Base-by-base conservation (phyloP, 64 coral and sea anemone genomes). In the Pocillopora damicornis region DNA sequence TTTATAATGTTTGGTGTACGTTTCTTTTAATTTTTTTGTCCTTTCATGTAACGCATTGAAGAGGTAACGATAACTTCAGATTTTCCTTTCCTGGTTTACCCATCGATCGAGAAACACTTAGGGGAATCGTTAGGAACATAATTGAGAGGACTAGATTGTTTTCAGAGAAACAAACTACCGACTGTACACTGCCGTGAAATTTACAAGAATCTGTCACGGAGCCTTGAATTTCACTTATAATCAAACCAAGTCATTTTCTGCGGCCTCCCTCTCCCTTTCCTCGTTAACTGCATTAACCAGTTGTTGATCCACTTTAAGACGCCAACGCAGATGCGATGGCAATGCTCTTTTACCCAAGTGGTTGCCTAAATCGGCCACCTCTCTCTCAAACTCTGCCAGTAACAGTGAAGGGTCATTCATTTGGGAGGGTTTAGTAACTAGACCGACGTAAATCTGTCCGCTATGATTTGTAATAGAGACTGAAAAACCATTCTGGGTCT, bases 281-380 rank as follows among this genome's bases (percentile, higher is more conserved):
- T 60, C 75, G 12, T 13, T 25, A 79, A 77, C 60, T 67, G 78
- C 87, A 26, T 79, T 88, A 2, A 59, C 60, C 42, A 51, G 42
- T 35, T 12, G 62, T 79, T 79, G 75, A 42, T 65, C 60, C 59
- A 57, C 23, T 16, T 77, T 88, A 15, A 66, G 22, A 17, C 91
- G 87, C 91, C 71, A 82, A 60, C 94, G 79, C 59, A 96, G 58
- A 88, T 96, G 94, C 0, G 94, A 96, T 15, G 94, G 94, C 23
- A 96, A 73, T 22, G 94, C 92, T 88, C 94, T 87, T 37, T 89
- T 92, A 1, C 86, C 80, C 59, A 96, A 69, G 88, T 96, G 94
- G 11, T 87, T 81, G 2, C 80, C 87, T 16, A 96, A 79, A 16
- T 96, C 77, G 13, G 74, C 72, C 30, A 96, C 84, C 16, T 96